Base-by-base conservation (phyloP, 2,113 vertebrate species). In the Turdus rufiventris region DNA sequence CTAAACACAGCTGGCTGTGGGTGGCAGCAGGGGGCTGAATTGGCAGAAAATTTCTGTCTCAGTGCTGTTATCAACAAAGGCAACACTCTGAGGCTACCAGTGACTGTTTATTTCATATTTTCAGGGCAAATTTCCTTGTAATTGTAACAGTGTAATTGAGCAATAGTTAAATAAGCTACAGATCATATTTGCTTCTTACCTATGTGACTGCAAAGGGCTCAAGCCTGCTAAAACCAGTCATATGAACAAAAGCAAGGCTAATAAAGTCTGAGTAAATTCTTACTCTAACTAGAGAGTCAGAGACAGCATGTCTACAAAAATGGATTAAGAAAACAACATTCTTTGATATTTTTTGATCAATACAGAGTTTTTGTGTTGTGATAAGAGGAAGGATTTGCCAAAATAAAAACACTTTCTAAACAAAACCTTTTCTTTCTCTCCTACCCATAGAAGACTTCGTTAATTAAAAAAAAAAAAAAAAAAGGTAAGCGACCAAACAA, bases 11-110 rank as follows among this genome's bases (percentile, higher is more conserved):
- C 91, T 91, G 94, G 84, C 93, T 82, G 96, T 88, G 95, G 95
- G 81, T 95, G 95, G 89, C 95, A 95, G 94, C 91, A 97, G 67
- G 87, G 82, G 93, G 87, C 89, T 91, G 84, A 95, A 83, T n/a
- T 93, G 81, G 78, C 81, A 93, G 51, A 85, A 96, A 89, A 73
- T 38, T 72, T 89, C 86, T 71, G 72, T 6, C 63, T 86, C 56
- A 81, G 40, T 60, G 47, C 5, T 8, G 24, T 95, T 85, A 65
- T 40, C 57, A 84, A 40, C n/a, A 87, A 76, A 81, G 10, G 28
- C 50, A 81, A 50, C 36, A 61, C 82, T 92, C 68, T 68, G 80
- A 65, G 45, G 33, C 23, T 93, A 58, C n/a, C 8, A 2, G 14
- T 72, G 18, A 17, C 17, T 48, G 14, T 60, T 84, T 48, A 10